Evolutionary conservation across 1,140 invertebrate species (phyloP).

Genomic region (Brachionus manjavacas): DNA sequence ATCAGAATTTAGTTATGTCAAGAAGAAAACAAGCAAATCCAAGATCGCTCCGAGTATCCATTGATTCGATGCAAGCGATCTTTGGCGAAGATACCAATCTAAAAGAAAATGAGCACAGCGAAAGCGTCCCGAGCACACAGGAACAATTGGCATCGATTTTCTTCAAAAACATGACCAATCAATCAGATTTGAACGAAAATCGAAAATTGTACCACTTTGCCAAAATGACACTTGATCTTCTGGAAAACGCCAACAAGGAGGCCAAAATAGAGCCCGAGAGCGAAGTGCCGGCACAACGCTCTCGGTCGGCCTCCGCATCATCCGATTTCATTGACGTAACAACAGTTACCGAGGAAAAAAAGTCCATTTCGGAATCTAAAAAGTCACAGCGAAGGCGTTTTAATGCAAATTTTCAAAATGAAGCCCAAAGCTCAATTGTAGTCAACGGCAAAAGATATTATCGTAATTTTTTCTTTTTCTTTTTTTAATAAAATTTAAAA

Average conservation of each 20-base stretch:
- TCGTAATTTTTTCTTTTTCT: not conserved
- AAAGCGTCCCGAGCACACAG: not conserved
- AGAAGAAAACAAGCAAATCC: slow-evolving; percentile 36
- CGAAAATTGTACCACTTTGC: not conserved
- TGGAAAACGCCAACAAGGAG: not conserved
- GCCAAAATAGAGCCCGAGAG: not conserved
- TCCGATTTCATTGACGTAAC: not conserved
- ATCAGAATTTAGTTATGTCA: slow-evolving; percentile 33
- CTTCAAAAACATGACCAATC: slow-evolving; percentile 24
- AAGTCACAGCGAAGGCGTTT: not conserved
- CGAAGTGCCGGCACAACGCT: not conserved
- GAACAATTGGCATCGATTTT: not conserved
- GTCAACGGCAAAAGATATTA: slow-evolving; percentile 29
- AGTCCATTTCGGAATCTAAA: not conserved
- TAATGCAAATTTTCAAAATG: not conserved
- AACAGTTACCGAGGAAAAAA: not conserved
- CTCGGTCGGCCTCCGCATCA: not conserved
- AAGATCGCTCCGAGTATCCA: slow-evolving; percentile 4
- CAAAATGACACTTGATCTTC: not conserved
- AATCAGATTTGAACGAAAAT: not conserved
- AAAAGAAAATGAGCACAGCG: not conserved
- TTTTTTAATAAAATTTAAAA: not conserved
- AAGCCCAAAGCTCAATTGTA: slow-evolving; percentile 1
- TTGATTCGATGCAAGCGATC: not conserved
- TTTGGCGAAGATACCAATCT: not conserved